Evolutionary conservation across 2,888 invertebrate species (phyloP).

Genomic region (Drosophila bunnanda): DNA sequence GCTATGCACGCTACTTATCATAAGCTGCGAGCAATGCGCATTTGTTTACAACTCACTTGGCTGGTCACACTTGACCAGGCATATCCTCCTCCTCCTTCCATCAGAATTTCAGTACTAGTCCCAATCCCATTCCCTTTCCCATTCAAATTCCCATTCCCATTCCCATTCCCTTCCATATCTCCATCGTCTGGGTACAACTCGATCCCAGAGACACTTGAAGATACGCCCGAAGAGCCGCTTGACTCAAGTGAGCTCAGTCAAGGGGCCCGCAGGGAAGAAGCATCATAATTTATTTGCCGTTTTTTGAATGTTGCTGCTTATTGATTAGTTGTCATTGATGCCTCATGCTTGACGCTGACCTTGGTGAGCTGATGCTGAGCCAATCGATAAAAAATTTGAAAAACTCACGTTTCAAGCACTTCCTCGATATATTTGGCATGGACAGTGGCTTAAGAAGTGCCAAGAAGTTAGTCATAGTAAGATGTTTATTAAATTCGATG

Average conservation of each 20-base stretch:
- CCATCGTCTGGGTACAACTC: constrained; percentile 55
- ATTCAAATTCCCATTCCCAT: not conserved
- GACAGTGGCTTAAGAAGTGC: constrained; percentile 3
- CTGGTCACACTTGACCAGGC: constrained; percentile 68
- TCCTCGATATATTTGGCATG: constrained; percentile 43
- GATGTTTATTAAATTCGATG: no score
- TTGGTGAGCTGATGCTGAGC: constrained; percentile 42
- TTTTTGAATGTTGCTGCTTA: constrained; percentile 39
- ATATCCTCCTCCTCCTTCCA: constrained; percentile 8
- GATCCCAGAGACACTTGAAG: constrained; percentile 58
- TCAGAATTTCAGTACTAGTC: constrained; percentile 29
- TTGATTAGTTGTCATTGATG: constrained; percentile 71
- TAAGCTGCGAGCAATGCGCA: constrained; percentile 41
- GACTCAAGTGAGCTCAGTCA: constrained; percentile 33
- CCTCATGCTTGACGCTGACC: constrained; percentile 51
- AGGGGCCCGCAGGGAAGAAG: constrained; percentile 18
- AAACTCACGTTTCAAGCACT: constrained; percentile 42
- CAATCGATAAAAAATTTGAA: constrained; percentile 53
- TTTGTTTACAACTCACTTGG: constrained; percentile 72
- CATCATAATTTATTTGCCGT: constrained; percentile 34
- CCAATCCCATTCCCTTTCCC: constrained; percentile 31
- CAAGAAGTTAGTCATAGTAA: no score
- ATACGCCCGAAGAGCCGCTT: constrained; percentile 37
- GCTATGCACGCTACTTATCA: constrained; percentile 52
- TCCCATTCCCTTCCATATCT: constrained; percentile 22